Percentiles rank a stretch among this genome's conserved stretches.
phyloP scores from a whole-genome alignment of 2,888 invertebrate species.

The Metalampra italica region DNA sequence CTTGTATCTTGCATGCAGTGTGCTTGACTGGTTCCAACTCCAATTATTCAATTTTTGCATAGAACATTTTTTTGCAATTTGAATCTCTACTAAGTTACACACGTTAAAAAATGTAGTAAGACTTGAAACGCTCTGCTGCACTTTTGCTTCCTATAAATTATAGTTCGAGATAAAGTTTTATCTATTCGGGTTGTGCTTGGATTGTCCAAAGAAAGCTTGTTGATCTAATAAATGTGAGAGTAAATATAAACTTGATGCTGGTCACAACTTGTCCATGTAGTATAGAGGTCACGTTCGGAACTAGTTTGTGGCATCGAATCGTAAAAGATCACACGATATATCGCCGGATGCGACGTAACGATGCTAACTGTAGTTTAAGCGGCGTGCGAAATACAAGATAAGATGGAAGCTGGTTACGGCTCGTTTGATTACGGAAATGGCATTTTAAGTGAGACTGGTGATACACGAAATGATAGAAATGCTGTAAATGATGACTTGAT shows the following conservation, averaged over 20 bases:
- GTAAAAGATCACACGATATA: slow-evolving; percentile 3
- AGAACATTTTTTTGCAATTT: too few species aligned
- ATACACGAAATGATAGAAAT: background rate
- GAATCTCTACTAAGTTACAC: too few species aligned
- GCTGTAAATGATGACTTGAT: background rate
- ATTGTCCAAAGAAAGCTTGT: slow-evolving; percentile 5
- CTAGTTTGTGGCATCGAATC: slow-evolving; percentile 5
- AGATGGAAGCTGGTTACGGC: background rate
- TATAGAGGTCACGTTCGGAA: slow-evolving; percentile 2
- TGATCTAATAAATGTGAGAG: background rate
- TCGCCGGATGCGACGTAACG: slow-evolving; percentile 11
- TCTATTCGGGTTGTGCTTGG: background rate
- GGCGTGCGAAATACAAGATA: slow-evolving; percentile 10
- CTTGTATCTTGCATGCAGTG: too few species aligned
- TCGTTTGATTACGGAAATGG: background rate
- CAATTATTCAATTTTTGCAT: too few species aligned
- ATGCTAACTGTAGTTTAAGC: slow-evolving; percentile 6
- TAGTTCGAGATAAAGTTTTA: background rate
- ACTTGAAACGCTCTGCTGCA: background rate
- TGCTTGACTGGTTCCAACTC: too few species aligned
- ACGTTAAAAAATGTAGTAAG: background rate
- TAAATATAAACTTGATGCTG: background rate
- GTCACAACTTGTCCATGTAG: background rate
- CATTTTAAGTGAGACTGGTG: background rate
- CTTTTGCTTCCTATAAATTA: too few species aligned